Evolutionary conservation across 35 echinoderm and acorn worm species (phyloP).

Genomic region (Nesometra sesokonis): DNA sequence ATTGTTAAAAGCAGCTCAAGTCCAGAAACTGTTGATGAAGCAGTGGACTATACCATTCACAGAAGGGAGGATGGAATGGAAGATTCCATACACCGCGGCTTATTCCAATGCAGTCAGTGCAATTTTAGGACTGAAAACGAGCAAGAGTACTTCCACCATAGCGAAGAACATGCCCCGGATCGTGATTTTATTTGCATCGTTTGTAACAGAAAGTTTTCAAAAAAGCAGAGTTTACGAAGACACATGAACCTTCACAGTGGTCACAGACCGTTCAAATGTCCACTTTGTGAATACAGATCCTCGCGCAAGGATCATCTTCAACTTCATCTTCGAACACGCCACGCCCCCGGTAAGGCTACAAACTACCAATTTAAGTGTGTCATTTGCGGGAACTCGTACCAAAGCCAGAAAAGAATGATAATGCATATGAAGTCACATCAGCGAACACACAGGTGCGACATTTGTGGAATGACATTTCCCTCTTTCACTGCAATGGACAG

Average conservation of each 20-base stretch:
- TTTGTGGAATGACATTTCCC: conserved; percentile 42
- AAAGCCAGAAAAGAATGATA: conserved; percentile 51
- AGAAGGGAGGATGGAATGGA: neutral
- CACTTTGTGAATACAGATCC: conserved; percentile 42
- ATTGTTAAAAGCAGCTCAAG: neutral
- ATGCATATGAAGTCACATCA: conserved; percentile 62
- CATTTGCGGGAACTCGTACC: conserved; percentile 50
- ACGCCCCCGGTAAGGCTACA: conserved; percentile 45
- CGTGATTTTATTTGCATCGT: conserved; percentile 33
- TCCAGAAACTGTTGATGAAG: neutral
- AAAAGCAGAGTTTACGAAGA: conserved; percentile 57
- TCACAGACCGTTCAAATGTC: conserved; percentile 60
- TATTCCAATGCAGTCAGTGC: conserved; percentile 12
- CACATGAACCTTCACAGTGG: conserved; percentile 76
- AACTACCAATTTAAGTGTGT: conserved; percentile 57
- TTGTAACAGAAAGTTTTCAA: conserved; percentile 57
- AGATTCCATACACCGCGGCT: neutral
- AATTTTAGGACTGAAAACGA: conserved; percentile 12
- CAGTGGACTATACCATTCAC: neutral
- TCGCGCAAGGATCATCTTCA: conserved; percentile 59
- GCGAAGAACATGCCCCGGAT: conserved; percentile 13
- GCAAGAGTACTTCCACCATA: neutral
- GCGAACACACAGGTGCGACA: conserved; percentile 38
- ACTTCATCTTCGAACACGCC: conserved; percentile 52
- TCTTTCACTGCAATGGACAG: conserved; percentile 32